phyloP scores from a whole-genome alignment of 2,113 vertebrate species.

The Grallaria varia region DNA sequence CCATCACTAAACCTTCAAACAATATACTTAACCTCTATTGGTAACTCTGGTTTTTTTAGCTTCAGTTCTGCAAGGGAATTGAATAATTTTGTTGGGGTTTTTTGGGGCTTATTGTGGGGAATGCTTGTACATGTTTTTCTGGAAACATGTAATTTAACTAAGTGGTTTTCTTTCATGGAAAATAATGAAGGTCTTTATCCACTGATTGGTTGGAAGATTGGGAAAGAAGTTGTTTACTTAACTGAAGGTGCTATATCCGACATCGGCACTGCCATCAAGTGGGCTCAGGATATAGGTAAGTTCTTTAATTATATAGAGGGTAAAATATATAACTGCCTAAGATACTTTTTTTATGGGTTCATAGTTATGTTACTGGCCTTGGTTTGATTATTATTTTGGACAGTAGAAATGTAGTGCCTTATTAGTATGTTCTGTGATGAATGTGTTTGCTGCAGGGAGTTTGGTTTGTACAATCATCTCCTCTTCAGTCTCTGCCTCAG shows the following conservation, averaged over 20 bases:
- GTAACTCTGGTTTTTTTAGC: background rate
- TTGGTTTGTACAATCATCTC: background rate
- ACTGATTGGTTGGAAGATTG: conserved; percentile 95
- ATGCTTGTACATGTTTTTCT: background rate
- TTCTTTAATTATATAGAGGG: background rate
- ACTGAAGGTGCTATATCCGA: conserved; percentile 90
- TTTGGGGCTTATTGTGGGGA: background rate
- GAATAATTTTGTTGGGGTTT: background rate
- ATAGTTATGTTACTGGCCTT: background rate
- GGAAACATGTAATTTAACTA: background rate
- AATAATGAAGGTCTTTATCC: conserved; percentile 87
- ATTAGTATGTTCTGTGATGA: background rate
- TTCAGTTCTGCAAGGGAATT: background rate
- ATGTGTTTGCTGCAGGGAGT: background rate
- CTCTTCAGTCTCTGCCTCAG: background rate
- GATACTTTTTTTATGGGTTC: background rate
- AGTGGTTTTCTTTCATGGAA: background rate
- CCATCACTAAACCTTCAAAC: background rate
- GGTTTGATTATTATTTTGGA: background rate
- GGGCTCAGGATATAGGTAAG: conserved; percentile 92
- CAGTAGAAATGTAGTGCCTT: background rate
- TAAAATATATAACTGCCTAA: background rate
- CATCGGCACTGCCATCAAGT: conserved; percentile 86
- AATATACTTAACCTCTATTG: background rate
- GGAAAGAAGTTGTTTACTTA: conserved; percentile 87